Evolutionary conservation across 1,140 invertebrate genomes (phyloP).

Genomic region (Asobara japonica): DNA sequence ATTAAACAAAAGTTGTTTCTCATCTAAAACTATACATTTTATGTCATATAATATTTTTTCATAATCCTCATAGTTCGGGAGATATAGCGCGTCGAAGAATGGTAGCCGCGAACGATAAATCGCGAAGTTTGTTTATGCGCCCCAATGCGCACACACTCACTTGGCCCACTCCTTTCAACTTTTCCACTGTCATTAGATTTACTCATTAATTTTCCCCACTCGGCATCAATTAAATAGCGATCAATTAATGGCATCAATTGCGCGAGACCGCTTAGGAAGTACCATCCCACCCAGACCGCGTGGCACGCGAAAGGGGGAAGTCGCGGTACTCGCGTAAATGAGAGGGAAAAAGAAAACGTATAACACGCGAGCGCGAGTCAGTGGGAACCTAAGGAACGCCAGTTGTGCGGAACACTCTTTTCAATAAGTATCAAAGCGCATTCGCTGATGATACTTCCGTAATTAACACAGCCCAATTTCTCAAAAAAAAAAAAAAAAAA

Average conservation of each 20-base stretch:
- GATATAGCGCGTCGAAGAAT: too few species aligned
- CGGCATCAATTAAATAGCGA: not conserved
- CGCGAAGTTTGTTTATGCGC: too few species aligned
- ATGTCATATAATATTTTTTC: too few species aligned
- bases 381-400: not conserved
- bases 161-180: too few species aligned
- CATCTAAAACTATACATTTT: too few species aligned
- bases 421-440: slow-evolving; percentile 40
- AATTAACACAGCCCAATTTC: too few species aligned
- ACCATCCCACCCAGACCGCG: slow-evolving; percentile 25
- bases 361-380: not conserved
- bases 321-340: not conserved
- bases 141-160: too few species aligned
- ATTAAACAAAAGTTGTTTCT: too few species aligned
- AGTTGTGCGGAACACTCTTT: slow-evolving; percentile 23
- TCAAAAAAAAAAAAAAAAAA: too few species aligned
- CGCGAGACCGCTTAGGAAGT: slow-evolving; percentile 10
- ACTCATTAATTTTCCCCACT: not conserved
- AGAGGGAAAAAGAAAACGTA: not conserved
- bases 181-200: not conserved
- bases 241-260: not conserved
- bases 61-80: too few species aligned
- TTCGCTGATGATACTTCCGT: slow-evolving; percentile 30
- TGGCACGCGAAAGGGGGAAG: slow-evolving; percentile 27
- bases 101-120: too few species aligned